phyloP scores from a whole-genome alignment of 2,888 invertebrate species.

The Drepanosiphum platanoidis region DNA sequence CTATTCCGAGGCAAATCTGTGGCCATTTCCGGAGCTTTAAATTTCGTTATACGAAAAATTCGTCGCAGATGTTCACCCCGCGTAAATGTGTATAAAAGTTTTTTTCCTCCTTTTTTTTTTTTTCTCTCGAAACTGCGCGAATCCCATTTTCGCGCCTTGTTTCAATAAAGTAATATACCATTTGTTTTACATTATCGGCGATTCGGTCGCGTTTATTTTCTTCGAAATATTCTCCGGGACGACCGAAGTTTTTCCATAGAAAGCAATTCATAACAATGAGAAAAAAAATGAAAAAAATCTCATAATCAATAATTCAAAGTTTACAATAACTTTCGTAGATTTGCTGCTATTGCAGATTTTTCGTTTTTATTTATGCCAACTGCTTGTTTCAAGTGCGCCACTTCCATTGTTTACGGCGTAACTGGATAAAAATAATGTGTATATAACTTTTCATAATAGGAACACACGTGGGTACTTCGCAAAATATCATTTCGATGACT shows the following conservation, averaged over 20 bases:
- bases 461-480: not conserved
- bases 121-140: conserved; percentile 10
- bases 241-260: conserved; percentile 33
- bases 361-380: not conserved
- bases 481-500: conserved; percentile 21
- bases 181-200: conserved; percentile 59
- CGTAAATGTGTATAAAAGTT: conserved; percentile 48
- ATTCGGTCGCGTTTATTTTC: conserved; percentile 53
- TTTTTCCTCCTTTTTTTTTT: not conserved
- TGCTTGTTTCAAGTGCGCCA: conserved; percentile 25
- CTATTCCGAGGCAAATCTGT: conserved; percentile 43
- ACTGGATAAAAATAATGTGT: not conserved
- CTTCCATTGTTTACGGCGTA: not conserved
- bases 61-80: conserved; percentile 52
- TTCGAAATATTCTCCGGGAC: conserved; percentile 35
- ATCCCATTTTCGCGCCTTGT: conserved; percentile 55
- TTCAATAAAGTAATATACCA: conserved; percentile 57
- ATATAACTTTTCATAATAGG: not conserved
- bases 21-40: conserved; percentile 57
- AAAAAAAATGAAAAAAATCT: not conserved
- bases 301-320: conserved; percentile 51
- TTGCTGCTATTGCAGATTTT: conserved; percentile 33
- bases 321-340: conserved; percentile 44
- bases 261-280: conserved; percentile 15
- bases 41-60: conserved; percentile 58